Evolutionary conservation across 2,888 invertebrate species (phyloP).

Genomic region (Acrocyrtus sp.): DNA sequence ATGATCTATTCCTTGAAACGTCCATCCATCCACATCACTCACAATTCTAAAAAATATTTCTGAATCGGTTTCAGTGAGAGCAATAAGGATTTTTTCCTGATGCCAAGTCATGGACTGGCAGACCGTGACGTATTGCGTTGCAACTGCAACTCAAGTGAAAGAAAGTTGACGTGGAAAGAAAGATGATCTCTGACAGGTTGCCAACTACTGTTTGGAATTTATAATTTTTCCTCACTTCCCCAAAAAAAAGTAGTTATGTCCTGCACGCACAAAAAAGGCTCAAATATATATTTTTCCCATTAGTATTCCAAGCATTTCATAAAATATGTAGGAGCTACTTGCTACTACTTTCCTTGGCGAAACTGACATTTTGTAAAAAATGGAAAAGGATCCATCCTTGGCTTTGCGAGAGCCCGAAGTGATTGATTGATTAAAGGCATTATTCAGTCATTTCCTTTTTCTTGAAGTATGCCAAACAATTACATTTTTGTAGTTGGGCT

Average conservation of each 20-base stretch:
- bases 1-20: constrained; percentile 23
- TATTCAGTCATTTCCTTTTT: constrained; percentile 9
- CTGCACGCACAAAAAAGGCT: too few relatives aligned
- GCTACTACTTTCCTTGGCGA: not conserved
- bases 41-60: constrained; percentile 36
- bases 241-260: too few relatives aligned
- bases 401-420: constrained; percentile 16
- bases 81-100: not conserved
- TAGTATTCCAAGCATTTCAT: not conserved
- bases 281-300: too few relatives aligned
- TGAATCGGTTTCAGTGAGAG: constrained; percentile 26
- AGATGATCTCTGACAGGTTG: constrained; percentile 49
- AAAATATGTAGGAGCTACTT: not conserved
- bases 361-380: not conserved
- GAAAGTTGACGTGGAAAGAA: constrained; percentile 26
- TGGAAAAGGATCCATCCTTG: too few relatives aligned
- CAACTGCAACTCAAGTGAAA: too few relatives aligned
- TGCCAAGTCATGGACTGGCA: not conserved
- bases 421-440: constrained; percentile 42
- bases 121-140: not conserved
- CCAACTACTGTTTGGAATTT: constrained; percentile 50
- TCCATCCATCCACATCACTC: constrained; percentile 41
- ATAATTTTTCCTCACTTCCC: constrained; percentile 42
- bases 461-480: not conserved
- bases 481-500: not conserved